phyloP scores from a whole-genome alignment of 2,888 invertebrate species.

The Cataglyphis rosenhaueri region DNA sequence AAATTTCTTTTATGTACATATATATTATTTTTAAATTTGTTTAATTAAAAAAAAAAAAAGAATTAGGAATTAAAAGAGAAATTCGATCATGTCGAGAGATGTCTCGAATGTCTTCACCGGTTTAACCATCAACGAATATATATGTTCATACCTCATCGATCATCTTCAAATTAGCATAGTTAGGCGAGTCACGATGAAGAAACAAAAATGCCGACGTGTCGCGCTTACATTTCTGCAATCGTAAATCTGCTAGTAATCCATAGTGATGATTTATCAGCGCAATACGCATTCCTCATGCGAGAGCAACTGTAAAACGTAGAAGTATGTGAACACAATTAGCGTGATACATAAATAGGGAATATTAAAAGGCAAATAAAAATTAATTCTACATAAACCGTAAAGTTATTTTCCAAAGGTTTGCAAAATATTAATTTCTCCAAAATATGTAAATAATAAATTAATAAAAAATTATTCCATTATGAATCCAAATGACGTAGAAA shows the following conservation, averaged over 20 bases:
- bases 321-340: not conserved
- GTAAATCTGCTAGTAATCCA: conserved; percentile 25
- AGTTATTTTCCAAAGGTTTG: not conserved
- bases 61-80: not conserved
- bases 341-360: not conserved
- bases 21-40: not conserved
- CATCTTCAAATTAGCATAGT: conserved; percentile 35
- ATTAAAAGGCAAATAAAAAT: not conserved
- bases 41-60: not conserved
- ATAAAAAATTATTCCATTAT: not conserved
- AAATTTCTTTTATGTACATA: not conserved
- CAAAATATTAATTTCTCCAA: not conserved
- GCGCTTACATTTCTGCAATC: conserved; percentile 33
- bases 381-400: not conserved
- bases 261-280: conserved; percentile 31
- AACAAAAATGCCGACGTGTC: conserved; percentile 42
- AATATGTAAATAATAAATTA: not conserved
- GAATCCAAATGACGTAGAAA: not conserved
- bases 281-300: conserved; percentile 6
- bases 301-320: conserved; percentile 15
- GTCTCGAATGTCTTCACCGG: conserved; percentile 13
- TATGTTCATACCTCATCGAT: conserved; percentile 32
- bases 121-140: conserved; percentile 11
- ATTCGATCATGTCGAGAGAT: not conserved
- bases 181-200: conserved; percentile 29